Conservation (phyloP, 1,140 invertebrate species). For the Yoshiicerus persimilis region DNA sequence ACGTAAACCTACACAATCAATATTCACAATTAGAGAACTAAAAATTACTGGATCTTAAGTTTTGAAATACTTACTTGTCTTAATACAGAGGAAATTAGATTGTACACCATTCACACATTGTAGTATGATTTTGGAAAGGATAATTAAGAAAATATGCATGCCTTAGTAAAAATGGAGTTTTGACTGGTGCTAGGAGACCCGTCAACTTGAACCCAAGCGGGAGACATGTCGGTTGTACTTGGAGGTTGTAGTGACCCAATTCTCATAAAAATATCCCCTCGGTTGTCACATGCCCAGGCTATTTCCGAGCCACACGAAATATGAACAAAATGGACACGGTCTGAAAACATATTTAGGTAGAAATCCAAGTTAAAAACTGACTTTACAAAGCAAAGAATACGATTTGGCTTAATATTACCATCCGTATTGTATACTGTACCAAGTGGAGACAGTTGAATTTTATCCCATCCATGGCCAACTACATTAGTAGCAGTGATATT, state of each 20-base stretch:
- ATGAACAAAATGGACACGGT: slow-evolving; percentile 54
- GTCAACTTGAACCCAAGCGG: slow-evolving; percentile 60
- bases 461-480: slow-evolving; percentile 56
- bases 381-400: neutral
- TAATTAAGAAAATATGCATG: neutral
- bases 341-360: slow-evolving; percentile 47
- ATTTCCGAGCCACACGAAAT: slow-evolving; percentile 57
- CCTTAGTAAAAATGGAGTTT: slow-evolving; percentile 51
- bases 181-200: neutral
- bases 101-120: too few species aligned
- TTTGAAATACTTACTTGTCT: too few species aligned
- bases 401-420: neutral
- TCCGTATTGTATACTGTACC: slow-evolving; percentile 50
- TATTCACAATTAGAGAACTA: neutral
- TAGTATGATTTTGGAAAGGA: too few species aligned
- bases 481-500: slow-evolving; percentile 54
- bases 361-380: neutral
- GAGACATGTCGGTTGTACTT: slow-evolving; percentile 53
- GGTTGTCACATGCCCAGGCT: slow-evolving; percentile 60
- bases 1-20: slow-evolving; percentile 54
- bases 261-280: slow-evolving; percentile 58
- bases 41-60: too few species aligned
- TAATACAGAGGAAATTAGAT: too few species aligned
- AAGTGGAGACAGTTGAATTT: slow-evolving; percentile 57
- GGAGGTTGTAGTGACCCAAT: slow-evolving; percentile 58